Evolutionary conservation across 2,113 vertebrate species (phyloP), one percentile per base, ranked within the genome.

Genomic region (Centrocercus urophasianus): DNA sequence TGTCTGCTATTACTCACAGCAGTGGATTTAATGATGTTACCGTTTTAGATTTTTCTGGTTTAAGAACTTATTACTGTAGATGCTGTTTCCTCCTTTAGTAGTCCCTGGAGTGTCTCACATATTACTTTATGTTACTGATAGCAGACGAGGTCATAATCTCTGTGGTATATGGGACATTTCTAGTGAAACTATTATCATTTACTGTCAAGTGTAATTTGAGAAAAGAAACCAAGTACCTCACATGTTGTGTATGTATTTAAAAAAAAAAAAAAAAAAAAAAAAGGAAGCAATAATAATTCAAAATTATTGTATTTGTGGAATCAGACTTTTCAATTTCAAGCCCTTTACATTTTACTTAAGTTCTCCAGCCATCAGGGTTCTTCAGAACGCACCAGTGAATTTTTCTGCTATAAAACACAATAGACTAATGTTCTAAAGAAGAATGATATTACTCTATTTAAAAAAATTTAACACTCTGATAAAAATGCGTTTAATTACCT

Each of bases 81-180:
- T 82, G 59, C 72, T 92, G 30, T 89, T 95, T 95, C 92, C 64
- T 74, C 48, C 92, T 96, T 92, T 86, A 94, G 81, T 87, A 93
- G 77, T 60, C 92, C 74, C 90, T 79, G 32, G 94, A 83, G 95
- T 82, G 32, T 76, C 34, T 91, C 83, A 85, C 81, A 87, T 93
- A 92, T 95, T 96, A 84, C 61, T 94, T 93, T 90, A 84, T 40
- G 50, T 94, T 89, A 90, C 89, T 87, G 90, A 93, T 85, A 87
- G 90, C 63, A 84, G 92, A 86, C 16, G 3, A 7, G 21, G 48
- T 18, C 80, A 45, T 27, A 61, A 83, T 81, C 89, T 95, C 57
- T 69, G 50, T 38, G 76, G 83, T 72, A 67, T 57, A 69, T 25
- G 72, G 50, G 82, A 77, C 85, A 72, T 91, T 95, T 93, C 64